Evolutionary conservation across 2,888 invertebrate species (phyloP).

Genomic region (Linyphia triangularis): DNA sequence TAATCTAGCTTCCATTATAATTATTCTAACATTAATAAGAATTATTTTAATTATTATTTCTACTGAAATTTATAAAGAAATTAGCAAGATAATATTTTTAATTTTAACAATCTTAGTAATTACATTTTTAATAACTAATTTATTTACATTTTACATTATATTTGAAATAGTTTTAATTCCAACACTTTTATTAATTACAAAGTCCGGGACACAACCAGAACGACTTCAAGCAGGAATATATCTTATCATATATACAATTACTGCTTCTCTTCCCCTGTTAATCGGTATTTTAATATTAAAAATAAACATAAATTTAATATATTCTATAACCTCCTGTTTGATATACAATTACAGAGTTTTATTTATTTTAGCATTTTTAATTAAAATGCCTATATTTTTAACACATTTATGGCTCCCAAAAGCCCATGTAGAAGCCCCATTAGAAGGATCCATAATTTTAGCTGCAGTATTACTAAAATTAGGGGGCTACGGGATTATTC

Average conservation of each 20-base stretch:
- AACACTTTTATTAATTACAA: neutral
- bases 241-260: too few relatives aligned
- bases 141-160: neutral
- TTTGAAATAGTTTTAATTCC: constrained; percentile 20
- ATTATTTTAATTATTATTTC: neutral
- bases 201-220: too few relatives aligned
- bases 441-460: constrained; percentile 40
- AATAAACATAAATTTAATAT: too few relatives aligned
- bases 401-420: constrained; percentile 21
- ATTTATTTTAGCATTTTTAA: constrained; percentile 34
- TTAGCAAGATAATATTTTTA: neutral
- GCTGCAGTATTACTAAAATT: constrained; percentile 36
- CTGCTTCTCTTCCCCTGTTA: too few relatives aligned
- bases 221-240: too few relatives aligned
- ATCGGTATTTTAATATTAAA: too few relatives aligned
- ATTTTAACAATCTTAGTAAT: neutral
- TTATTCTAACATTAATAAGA: neutral
- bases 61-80: neutral
- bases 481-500: constrained; percentile 23
- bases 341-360: neutral
- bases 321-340: neutral
- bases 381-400: constrained; percentile 35
- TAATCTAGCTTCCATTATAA: neutral
- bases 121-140: neutral
- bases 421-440: constrained; percentile 32